phyloP scores from a whole-genome alignment of 2,113 vertebrate genomes.

The Orycteropus afer region DNA sequence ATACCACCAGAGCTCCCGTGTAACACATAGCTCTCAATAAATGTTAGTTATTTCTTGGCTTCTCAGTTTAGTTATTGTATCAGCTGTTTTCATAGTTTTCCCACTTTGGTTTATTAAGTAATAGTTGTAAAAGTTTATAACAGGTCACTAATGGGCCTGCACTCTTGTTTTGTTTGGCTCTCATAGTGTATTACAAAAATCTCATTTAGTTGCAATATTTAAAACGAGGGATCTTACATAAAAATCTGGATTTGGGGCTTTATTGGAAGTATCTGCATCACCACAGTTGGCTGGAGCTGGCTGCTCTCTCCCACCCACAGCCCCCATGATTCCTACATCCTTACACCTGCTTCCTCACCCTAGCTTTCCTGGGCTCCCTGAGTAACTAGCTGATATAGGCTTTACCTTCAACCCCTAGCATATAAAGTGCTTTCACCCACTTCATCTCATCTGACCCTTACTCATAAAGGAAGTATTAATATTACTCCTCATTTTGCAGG shows the following conservation, averaged over 20 bases:
- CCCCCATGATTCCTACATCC: fast-evolving
- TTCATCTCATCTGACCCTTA: background rate
- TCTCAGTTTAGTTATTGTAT: slow-evolving; percentile 39
- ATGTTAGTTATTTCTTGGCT: background rate
- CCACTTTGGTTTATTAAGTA: slow-evolving; percentile 52
- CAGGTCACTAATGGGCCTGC: slow-evolving; percentile 28
- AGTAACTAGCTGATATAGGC: background rate
- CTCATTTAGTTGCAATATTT: slow-evolving; percentile 30
- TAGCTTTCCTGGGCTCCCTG: background rate
- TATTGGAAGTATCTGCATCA: slow-evolving; percentile 59
- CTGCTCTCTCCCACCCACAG: background rate
- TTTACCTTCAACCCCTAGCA: background rate
- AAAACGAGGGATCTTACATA: slow-evolving; percentile 57
- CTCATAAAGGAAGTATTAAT: background rate
- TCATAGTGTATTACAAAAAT: slow-evolving; percentile 41
- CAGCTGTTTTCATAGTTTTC: background rate
- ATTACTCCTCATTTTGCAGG: background rate
- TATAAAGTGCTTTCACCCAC: background rate
- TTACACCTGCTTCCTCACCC: background rate
- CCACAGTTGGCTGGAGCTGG: background rate
- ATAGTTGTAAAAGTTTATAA: slow-evolving; percentile 55
- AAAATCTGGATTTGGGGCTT: slow-evolving; percentile 56
- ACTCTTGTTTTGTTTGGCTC: slow-evolving; percentile 68
- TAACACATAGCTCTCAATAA: background rate
- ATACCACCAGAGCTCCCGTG: too few relatives aligned